Percentiles rank a stretch among this genome's conserved stretches.
Evolutionary conservation across 2,888 invertebrate species (phyloP).

Genomic region (Metallyticus violacea): DNA sequence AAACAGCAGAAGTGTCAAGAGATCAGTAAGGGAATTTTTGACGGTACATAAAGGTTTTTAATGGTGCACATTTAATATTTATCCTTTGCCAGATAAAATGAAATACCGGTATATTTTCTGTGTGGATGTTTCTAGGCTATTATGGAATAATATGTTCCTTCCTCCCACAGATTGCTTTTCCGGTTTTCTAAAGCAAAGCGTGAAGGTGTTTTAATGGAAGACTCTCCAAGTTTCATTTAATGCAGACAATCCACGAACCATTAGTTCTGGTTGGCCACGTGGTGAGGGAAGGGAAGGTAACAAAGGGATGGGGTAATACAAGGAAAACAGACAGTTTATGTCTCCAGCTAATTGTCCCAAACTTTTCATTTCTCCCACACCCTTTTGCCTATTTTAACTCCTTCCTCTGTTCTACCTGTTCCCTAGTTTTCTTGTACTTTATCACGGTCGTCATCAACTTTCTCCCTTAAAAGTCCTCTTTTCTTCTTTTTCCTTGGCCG

Average conservation of each 20-base stretch:
- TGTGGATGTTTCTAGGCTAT: background rate
- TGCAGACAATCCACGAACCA: background rate
- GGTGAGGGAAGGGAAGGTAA: background rate
- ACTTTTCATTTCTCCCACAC: background rate
- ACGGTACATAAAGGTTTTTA: too few relatives aligned
- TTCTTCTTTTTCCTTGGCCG: background rate
- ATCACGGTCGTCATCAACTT: background rate
- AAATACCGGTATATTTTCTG: too few relatives aligned
- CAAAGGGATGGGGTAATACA: background rate
- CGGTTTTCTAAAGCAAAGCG: background rate
- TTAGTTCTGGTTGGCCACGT: background rate
- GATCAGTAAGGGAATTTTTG: too few relatives aligned
- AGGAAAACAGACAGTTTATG: background rate
- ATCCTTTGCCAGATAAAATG: too few relatives aligned
- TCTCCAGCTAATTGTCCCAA: constrained; percentile 1
- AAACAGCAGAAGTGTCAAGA: too few relatives aligned
- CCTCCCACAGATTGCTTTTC: background rate
- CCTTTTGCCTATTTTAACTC: background rate
- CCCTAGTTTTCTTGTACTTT: background rate
- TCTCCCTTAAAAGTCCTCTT: background rate
- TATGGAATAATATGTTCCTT: background rate
- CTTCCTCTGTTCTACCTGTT: background rate
- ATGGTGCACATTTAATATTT: too few relatives aligned
- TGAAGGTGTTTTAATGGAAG: background rate
- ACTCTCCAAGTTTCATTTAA: background rate